Conservation (phyloP, 2,113 vertebrate species). For the Hipposideros armiger region DNA sequence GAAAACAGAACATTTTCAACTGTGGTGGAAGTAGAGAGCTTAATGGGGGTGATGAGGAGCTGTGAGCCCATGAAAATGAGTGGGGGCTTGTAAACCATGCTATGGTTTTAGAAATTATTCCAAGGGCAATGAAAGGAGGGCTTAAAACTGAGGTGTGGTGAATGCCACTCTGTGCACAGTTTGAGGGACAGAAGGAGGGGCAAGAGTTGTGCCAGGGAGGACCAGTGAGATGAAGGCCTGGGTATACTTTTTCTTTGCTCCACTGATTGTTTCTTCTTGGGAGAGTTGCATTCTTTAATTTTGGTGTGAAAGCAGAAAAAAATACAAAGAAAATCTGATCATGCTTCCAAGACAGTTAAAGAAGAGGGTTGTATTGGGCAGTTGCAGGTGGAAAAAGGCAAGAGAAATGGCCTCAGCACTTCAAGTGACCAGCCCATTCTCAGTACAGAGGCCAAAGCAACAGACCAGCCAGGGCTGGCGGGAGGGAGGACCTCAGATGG, state of each 20-base stretch:
- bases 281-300: neutral
- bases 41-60: neutral
- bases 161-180: fast-evolving
- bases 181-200: neutral
- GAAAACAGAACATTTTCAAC: neutral
- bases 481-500: too few relatives aligned
- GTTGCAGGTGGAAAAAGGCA: neutral
- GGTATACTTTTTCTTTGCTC: neutral
- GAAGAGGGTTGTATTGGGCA: neutral
- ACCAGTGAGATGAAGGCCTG: fast-evolving
- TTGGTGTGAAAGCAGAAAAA: neutral
- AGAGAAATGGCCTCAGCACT: neutral
- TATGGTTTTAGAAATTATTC: neutral
- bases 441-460: neutral
- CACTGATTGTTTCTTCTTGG: neutral
- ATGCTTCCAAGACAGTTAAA: neutral
- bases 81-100: fast-evolving
- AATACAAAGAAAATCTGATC: neutral
- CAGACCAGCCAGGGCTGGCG: fast-evolving
- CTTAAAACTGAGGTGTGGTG: neutral
- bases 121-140: too few relatives aligned
- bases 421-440: fast-evolving
- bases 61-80: neutral
- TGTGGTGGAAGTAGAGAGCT: neutral
- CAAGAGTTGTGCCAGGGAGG: neutral